These are phyloP conservation scores for Tachina grossa DNA, from an alignment of 2,888 invertebrate genomes.

Conservation along the genomic window DNA sequence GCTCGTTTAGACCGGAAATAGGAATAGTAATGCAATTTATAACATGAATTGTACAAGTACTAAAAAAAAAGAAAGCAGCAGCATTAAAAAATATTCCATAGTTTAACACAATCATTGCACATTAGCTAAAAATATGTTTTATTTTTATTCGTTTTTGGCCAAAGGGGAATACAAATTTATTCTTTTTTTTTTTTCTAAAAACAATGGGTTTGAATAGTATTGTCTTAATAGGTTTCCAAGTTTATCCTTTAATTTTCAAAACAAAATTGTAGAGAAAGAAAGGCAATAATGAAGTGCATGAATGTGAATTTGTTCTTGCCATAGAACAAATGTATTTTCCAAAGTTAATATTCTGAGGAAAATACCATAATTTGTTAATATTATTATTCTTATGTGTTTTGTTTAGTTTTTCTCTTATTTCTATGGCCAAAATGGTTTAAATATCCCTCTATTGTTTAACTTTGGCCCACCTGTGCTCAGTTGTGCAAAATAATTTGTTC, in stretches of 20 bases:
- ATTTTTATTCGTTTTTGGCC: conserved; percentile 3
- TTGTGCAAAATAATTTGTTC: conserved; percentile 54
- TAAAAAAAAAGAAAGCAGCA: background rate
- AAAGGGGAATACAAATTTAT: conserved; percentile 45
- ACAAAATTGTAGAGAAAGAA: conserved; percentile 6
- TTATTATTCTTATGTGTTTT: conserved; percentile 16
- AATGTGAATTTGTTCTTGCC: background rate
- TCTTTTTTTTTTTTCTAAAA: conserved; percentile 9
- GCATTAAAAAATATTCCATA: conserved; percentile 25
- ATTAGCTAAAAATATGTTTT: conserved; percentile 53
- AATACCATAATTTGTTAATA: conserved; percentile 67
- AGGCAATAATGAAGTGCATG: background rate
- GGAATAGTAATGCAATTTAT: conserved; percentile 62
- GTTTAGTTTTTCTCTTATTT: conserved; percentile 1
- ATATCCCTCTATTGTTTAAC: conserved; percentile 52
- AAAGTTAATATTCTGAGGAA: conserved; percentile 64
- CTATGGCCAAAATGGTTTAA: conserved; percentile 27
- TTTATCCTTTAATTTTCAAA: conserved; percentile 45
- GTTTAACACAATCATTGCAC: conserved; percentile 43
- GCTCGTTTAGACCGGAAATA: conserved; percentile 64
- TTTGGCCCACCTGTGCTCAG: conserved; percentile 62
- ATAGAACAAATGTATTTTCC: conserved; percentile 36
- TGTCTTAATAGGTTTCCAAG: conserved; percentile 46
- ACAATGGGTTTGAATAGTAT: conserved; percentile 51
- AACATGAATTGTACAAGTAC: conserved; percentile 38